Percentiles rank a stretch among this genome's conserved stretches.
phyloP scores from a whole-genome alignment of 2,888 invertebrate species.

The Liodrosophila aerea region DNA sequence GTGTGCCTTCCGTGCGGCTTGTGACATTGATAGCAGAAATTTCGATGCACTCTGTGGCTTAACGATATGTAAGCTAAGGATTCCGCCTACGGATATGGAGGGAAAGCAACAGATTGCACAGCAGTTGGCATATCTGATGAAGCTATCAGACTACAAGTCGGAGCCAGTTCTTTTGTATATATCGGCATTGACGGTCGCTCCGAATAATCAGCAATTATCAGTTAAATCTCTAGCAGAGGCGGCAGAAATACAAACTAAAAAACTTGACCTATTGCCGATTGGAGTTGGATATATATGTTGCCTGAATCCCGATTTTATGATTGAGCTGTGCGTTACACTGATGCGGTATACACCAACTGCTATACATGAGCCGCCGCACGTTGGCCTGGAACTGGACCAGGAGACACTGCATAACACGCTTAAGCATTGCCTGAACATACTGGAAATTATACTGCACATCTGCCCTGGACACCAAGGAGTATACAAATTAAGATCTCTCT shows the following conservation, averaged over 20 bases:
- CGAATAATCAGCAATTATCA: slow-evolving; percentile 82
- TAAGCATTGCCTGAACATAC: slow-evolving; percentile 85
- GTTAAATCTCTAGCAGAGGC: slow-evolving; percentile 86
- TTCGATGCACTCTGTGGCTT: slow-evolving; percentile 91
- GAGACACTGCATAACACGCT: slow-evolving; percentile 83
- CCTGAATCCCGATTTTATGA: slow-evolving; percentile 93
- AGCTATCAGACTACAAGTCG: slow-evolving; percentile 85
- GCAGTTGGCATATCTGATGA: slow-evolving; percentile 93
- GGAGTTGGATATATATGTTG: slow-evolving; percentile 89
- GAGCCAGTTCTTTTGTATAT: slow-evolving; percentile 88
- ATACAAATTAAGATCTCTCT: no score
- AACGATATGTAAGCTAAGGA: slow-evolving; percentile 90
- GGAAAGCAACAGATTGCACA: slow-evolving; percentile 87
- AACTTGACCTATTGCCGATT: slow-evolving; percentile 85
- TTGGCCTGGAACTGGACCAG: slow-evolving; percentile 78
- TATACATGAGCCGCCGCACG: slow-evolving; percentile 79
- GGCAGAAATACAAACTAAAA: slow-evolving; percentile 84
- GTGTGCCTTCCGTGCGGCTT: slow-evolving; percentile 90
- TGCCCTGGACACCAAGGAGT: slow-evolving; percentile 88
- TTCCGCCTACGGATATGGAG: slow-evolving; percentile 81
- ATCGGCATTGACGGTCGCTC: slow-evolving; percentile 84
- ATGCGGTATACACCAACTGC: slow-evolving; percentile 88
- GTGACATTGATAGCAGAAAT: slow-evolving; percentile 92
- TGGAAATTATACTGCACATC: slow-evolving; percentile 88
- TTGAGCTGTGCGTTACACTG: slow-evolving; percentile 90